Conservation (phyloP, 1,140 invertebrate genomes). For the Rhopalosiphum maidis region DNA sequence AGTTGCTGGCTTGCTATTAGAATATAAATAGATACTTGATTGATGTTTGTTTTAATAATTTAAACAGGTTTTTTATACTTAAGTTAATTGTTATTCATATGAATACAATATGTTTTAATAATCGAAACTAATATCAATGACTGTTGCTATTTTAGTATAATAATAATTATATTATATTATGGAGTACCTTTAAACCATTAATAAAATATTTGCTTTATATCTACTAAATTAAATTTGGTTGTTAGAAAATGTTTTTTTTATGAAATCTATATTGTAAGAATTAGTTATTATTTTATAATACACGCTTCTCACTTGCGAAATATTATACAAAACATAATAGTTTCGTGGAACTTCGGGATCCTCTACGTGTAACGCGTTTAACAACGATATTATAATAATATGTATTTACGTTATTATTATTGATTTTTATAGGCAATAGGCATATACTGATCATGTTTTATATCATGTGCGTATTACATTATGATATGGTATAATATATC, state of each 20-base stretch:
- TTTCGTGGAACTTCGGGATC: neutral
- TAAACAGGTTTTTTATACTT: too few species aligned
- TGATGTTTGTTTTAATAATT: too few species aligned
- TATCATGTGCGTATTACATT: neutral
- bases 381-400: neutral
- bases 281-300: neutral
- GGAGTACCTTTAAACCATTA: too few species aligned
- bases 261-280: neutral
- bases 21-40: too few species aligned
- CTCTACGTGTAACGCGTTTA: neutral
- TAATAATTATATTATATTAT: too few species aligned
- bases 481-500: neutral
- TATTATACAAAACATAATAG: too few species aligned
- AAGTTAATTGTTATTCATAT: too few species aligned
- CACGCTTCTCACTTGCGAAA: neutral
- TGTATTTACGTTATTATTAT: neutral
- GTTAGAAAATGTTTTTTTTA: neutral
- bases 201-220: neutral
- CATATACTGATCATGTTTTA: neutral
- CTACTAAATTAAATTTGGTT: neutral
- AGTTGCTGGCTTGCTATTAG: too few species aligned
- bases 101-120: too few species aligned
- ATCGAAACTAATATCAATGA: too few species aligned
- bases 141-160: too few species aligned
- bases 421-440: neutral